Evolutionary conservation across 2,797 vertebrate species (phyloP).

Genomic region (Falco cherrug): DNA sequence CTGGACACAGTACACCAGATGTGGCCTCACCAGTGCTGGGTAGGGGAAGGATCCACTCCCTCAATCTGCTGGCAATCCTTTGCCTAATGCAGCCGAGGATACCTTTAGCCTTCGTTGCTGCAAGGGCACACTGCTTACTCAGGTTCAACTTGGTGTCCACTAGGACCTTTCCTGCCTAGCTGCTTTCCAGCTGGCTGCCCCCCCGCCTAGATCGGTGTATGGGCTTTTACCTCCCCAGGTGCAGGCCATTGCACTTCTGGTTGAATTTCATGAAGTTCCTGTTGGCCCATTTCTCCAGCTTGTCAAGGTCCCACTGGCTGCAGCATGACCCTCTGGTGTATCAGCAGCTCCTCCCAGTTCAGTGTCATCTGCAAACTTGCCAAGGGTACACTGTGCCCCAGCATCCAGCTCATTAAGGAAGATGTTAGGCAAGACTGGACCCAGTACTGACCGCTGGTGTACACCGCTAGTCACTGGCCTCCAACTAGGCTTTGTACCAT

Average conservation of each 20-base stretch:
- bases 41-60: not conserved
- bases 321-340: not conserved
- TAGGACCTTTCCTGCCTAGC: not conserved
- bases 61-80: not conserved
- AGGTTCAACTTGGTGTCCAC: not conserved
- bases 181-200: not conserved
- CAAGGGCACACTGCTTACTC: not conserved
- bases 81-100: accelerated
- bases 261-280: not conserved
- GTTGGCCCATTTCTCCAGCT: not conserved
- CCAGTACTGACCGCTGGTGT: not conserved
- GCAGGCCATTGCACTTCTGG: not conserved
- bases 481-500: accelerated
- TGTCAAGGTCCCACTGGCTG: not conserved
- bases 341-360: not conserved
- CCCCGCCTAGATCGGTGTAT: accelerated
- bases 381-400: not conserved
- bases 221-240: not conserved
- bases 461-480: no score
- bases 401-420: not conserved
- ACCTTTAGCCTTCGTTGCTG: not conserved
- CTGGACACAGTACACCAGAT: not conserved
- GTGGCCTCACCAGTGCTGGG: not conserved
- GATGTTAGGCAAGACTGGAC: not conserved
- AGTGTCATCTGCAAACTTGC: not conserved